These are phyloP conservation scores for Zootoca vivipara DNA, from an alignment of 2,113 vertebrate genomes.

Conservation along the genomic window DNA sequence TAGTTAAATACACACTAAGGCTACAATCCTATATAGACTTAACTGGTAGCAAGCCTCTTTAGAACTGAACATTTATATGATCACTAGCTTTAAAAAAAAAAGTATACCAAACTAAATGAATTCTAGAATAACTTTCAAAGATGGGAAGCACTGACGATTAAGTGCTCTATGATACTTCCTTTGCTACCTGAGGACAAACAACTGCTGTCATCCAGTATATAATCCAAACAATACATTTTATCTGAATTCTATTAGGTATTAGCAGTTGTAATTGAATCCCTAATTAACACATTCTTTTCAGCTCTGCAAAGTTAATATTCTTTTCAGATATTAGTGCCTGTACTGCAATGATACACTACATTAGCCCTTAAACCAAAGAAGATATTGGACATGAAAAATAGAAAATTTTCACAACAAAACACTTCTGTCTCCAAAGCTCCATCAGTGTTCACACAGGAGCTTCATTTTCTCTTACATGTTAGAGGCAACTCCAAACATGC, in stretches of 20 bases:
- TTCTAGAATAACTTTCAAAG: background rate
- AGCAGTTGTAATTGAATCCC: background rate
- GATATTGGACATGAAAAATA: background rate
- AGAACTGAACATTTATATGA: too few relatives aligned
- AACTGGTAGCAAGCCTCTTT: too few relatives aligned
- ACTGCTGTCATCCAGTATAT: background rate
- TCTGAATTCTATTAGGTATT: background rate
- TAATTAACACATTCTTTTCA: conserved; percentile 11
- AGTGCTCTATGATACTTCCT: background rate
- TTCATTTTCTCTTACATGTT: background rate
- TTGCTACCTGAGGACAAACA: background rate
- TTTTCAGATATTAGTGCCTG: background rate
- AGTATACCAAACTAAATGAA: background rate
- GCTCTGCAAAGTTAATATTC: background rate
- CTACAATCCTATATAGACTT: too few relatives aligned
- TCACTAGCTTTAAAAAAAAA: too few relatives aligned
- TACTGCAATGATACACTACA: background rate
- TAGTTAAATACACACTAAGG: too few relatives aligned
- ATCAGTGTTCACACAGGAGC: background rate
- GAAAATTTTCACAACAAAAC: background rate
- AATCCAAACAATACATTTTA: background rate
- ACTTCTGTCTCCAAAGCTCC: background rate
- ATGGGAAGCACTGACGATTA: background rate
- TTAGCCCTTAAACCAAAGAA: background rate
- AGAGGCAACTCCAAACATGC: background rate